These are phyloP conservation scores for Bombylius major DNA, from an alignment of 2,888 invertebrate species.

Conservation along the genomic window DNA sequence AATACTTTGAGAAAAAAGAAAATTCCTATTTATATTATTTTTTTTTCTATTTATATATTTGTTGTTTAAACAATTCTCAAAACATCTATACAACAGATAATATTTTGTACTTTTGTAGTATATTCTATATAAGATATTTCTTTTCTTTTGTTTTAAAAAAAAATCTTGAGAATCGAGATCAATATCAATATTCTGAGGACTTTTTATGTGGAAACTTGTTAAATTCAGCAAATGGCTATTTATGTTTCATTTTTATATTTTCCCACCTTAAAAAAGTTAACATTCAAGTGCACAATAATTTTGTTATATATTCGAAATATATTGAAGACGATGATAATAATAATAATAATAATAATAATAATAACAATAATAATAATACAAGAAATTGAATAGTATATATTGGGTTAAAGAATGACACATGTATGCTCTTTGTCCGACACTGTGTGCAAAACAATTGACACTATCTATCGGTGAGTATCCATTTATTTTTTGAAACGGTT, in stretches of 20 bases:
- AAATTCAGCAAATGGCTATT: background rate
- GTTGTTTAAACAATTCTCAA: no score
- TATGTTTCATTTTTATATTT: background rate
- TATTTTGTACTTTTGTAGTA: no score
- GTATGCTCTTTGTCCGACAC: slow-evolving; percentile 36
- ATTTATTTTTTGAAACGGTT: background rate
- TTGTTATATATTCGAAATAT: background rate
- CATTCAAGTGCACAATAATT: background rate
- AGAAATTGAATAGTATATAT: no score
- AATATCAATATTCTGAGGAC: background rate
- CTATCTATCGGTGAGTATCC: background rate
- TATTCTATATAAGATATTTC: no score
- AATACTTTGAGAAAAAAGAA: no score
- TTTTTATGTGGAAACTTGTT: background rate
- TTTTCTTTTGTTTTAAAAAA: no score
- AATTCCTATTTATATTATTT: no score
- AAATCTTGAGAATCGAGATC: background rate
- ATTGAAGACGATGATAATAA: no score
- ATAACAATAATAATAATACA: no score
- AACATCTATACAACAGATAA: no score
- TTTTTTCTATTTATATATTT: no score
- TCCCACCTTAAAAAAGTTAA: slow-evolving; percentile 3
- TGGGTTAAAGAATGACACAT: slow-evolving; percentile 29
- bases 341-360: no score
- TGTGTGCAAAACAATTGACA: slow-evolving; percentile 20